These are phyloP conservation scores for Colostygia pectinataria DNA, from an alignment of 2,888 invertebrate genomes.

Conservation along the genomic window DNA sequence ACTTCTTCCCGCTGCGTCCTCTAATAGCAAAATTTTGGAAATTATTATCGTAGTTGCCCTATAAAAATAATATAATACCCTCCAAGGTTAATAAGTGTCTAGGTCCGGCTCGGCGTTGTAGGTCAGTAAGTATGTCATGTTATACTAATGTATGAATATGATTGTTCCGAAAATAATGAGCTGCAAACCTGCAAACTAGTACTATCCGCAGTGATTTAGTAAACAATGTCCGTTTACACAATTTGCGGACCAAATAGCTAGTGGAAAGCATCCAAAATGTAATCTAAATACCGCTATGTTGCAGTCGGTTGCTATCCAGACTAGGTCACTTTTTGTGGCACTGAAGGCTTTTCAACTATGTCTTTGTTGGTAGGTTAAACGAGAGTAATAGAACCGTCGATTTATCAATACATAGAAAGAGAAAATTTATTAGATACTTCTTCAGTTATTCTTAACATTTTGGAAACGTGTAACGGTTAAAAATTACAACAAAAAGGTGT, in stretches of 20 bases:
- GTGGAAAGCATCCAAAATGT: slow-evolving; percentile 68
- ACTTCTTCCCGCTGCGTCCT: no score
- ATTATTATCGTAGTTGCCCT: no score
- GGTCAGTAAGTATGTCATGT: no score
- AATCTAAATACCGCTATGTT: slow-evolving; percentile 78
- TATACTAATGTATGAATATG: neutral
- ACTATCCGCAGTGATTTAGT: neutral
- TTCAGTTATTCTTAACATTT: no score
- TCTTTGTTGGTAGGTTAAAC: slow-evolving; percentile 26
- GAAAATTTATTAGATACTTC: neutral
- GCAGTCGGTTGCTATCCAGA: slow-evolving; percentile 75
- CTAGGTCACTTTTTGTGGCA: slow-evolving; percentile 78
- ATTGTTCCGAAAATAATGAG: neutral
- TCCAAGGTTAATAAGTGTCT: no score
- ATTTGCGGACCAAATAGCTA: slow-evolving; percentile 58
- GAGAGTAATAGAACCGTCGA: neutral
- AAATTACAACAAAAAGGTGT: no score
- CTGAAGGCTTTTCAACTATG: slow-evolving; percentile 26
- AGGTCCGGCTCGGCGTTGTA: no score
- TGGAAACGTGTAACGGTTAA: no score
- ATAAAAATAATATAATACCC: no score
- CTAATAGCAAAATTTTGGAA: no score
- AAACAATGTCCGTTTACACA: slow-evolving; percentile 13
- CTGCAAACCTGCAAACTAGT: neutral
- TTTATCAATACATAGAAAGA: slow-evolving; percentile 1